Evolutionary conservation across 2,888 invertebrate species (phyloP).

Genomic region (Leucania comma): DNA sequence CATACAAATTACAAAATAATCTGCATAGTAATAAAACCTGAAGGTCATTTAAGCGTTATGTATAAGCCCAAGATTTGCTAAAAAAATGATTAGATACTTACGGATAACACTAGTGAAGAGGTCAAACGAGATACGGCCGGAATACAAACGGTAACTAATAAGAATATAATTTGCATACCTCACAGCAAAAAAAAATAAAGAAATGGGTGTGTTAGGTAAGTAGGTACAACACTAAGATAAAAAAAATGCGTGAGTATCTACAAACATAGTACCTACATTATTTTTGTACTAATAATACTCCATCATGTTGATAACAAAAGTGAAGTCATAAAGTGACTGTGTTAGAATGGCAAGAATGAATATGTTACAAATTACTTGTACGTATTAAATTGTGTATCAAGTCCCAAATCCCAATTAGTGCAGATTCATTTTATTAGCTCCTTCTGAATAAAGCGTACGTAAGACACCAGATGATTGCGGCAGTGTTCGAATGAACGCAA

Average conservation of each 20-base stretch:
- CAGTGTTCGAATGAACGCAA: no score
- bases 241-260: conserved; percentile 14
- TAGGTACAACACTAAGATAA: conserved; percentile 16
- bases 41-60: conserved; percentile 27
- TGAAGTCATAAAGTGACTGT: conserved; percentile 10
- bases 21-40: conserved; percentile 14
- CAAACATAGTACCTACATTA: not conserved
- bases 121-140: conserved; percentile 3
- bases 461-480: no score
- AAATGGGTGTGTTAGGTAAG: not conserved
- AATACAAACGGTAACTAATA: not conserved
- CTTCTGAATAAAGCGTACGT: not conserved
- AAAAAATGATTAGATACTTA: conserved; percentile 6
- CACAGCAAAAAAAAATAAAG: not conserved
- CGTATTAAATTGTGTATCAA: not conserved
- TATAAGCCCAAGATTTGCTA: conserved; percentile 7
- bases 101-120: conserved; percentile 9
- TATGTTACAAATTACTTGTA: not conserved
- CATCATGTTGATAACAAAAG: conserved; percentile 31
- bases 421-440: conserved; percentile 8
- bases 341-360: conserved; percentile 1
- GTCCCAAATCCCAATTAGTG: conserved; percentile 1
- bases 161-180: not conserved
- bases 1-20: not conserved
- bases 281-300: conserved; percentile 24